Conservation (phyloP, 2,797 vertebrate species). For the Geotrypetes seraphini region DNA sequence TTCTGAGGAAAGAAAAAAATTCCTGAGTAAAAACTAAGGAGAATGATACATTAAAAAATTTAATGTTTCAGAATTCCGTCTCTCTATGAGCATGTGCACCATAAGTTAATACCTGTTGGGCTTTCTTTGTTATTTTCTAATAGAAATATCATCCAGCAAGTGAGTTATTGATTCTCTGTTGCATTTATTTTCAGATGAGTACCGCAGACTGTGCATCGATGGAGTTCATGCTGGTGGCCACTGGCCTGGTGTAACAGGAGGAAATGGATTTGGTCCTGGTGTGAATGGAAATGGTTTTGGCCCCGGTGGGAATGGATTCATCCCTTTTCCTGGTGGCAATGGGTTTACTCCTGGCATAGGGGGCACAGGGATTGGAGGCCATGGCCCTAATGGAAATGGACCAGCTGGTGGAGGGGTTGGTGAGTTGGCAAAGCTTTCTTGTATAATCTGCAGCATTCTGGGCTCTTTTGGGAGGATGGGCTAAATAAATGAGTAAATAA, state of each 20-base stretch:
- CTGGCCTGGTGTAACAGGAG: conserved; percentile 16
- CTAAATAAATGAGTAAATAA: no score
- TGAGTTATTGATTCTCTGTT: background rate
- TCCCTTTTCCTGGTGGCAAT: conserved; percentile 51
- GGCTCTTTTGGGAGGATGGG: no score
- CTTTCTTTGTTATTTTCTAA: no score
- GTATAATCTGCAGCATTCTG: background rate
- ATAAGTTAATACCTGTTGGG: no score
- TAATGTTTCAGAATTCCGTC: no score
- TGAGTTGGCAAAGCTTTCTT: conserved; percentile 24
- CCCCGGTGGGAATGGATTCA: conserved; percentile 38
- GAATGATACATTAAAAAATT: no score
- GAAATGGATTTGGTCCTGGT: conserved; percentile 3
- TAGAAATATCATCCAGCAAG: no score
- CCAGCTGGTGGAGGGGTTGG: conserved; percentile 54
- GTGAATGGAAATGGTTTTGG: conserved; percentile 20
- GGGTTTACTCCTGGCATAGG: conserved; percentile 58
- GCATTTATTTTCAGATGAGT: conserved; percentile 28
- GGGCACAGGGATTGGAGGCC: conserved; percentile 46
- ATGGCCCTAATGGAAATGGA: conserved; percentile 26
- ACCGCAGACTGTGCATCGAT: conserved; percentile 31
- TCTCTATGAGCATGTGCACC: no score
- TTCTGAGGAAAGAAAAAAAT: no score
- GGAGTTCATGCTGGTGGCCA: conserved; percentile 20
- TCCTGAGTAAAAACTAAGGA: no score